phyloP scores from a whole-genome alignment of 2,113 vertebrate genomes.

The Toxotes jaculatrix region DNA sequence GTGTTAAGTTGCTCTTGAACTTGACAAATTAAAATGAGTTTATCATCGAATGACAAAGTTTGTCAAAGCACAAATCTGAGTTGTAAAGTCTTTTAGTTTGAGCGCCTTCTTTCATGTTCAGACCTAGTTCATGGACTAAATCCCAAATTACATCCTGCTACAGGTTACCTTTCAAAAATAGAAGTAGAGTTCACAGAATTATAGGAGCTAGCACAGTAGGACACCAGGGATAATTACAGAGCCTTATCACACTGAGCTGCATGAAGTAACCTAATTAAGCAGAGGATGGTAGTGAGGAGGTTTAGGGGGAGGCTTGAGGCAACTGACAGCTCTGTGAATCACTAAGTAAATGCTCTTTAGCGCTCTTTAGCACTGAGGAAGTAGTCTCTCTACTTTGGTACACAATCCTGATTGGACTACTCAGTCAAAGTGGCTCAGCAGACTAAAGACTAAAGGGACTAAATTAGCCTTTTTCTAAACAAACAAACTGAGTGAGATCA shows the following conservation, averaged over 20 bases:
- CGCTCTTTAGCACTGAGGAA: conserved; percentile 68
- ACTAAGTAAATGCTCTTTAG: conserved; percentile 75
- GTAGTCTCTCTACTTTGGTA: conserved; percentile 43
- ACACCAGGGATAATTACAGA: conserved; percentile 79
- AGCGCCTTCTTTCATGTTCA: conserved; percentile 21
- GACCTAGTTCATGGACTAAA: conserved; percentile 55
- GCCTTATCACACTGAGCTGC: conserved; percentile 66
- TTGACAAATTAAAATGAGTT: neutral
- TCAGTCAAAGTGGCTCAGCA: conserved; percentile 50
- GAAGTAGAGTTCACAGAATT: conserved; percentile 65
- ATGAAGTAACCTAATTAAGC: conserved; percentile 81
- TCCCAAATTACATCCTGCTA: conserved; percentile 56
- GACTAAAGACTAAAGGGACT: conserved; percentile 36
- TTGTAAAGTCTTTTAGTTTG: conserved; percentile 4
- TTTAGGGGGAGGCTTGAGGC: conserved; percentile 73
- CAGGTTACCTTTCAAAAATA: conserved; percentile 56
- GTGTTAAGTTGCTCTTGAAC: neutral
- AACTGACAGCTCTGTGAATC: conserved; percentile 72
- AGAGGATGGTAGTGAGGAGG: conserved; percentile 46
- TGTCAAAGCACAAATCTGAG: neutral
- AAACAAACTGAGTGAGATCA: conserved; percentile 23
- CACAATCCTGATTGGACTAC: conserved; percentile 35
- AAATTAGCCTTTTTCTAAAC: conserved; percentile 44
- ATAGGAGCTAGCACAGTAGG: conserved; percentile 72
- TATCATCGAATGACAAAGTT: neutral